Evolutionary conservation across 30 jellyfish, hydroid and myxozoan genomes (phyloP), one percentile per base, ranked within the genome.

Genomic region (Catostylus mosaicus): DNA sequence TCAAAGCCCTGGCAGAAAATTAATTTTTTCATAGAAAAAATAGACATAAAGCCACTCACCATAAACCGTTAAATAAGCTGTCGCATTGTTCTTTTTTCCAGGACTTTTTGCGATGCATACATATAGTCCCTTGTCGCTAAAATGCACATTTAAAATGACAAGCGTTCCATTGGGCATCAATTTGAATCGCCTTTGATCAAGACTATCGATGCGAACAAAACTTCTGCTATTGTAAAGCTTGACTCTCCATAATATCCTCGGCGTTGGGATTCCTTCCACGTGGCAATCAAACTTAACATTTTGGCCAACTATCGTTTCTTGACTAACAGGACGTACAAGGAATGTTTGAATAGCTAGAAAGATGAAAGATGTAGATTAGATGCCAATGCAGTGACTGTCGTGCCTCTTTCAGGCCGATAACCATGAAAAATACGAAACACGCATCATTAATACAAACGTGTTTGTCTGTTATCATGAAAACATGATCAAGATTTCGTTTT

Each of bases 21-120:
- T n/a, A n/a, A n/a, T n/a, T n/a, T n/a, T n/a, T n/a, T n/a, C n/a
- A n/a, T n/a, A n/a, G n/a, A n/a, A n/a, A n/a, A n/a, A n/a, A n/a
- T n/a, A n/a, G n/a, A n/a, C n/a, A n/a, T n/a, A n/a, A n/a, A 24
- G 40, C 3, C 12, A 76, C 96, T 70, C 83, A 93, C 99, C 99
- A 61, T 68, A 84, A 24, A 93, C 99, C 36, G 78, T 75, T 70
- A 93, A 75, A 33, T 81, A 12, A 14, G 97, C 99, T 34, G 96
- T 57, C 20, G 86, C 84, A 69, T 82, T 88, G 45, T 75, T 65
- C 66, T 43, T 76, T 37, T 81, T 68, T 12, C 96, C 95, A 43
- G 99, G 99, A 56, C 97, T 93, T 57, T 71, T 76, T 37, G 99
- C 94, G 30, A 75, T 36, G 52, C 99, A 93, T 0, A 47, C 81